Evolutionary conservation across 1,140 invertebrate species (phyloP), one percentile per base, ranked within the genome.

Genomic region (Trichomalopsis sarcophagae): DNA sequence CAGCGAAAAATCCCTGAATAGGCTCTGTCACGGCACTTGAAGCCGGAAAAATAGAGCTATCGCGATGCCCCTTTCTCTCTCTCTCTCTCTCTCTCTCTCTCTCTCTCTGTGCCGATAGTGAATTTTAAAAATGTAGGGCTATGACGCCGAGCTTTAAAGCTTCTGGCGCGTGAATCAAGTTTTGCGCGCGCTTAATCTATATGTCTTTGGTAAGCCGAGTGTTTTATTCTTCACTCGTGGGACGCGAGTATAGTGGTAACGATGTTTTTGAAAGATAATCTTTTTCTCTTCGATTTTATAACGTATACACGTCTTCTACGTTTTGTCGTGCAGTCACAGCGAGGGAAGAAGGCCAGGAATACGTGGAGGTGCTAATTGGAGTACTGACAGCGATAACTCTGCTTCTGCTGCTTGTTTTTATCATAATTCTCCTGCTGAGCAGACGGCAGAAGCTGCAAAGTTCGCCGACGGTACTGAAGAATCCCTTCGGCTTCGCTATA

Each of bases 311-410:
- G 27, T 36, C 2, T 10, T 13, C 5, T 13, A 11, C 47, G 9
- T 74, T 77, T 76, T 86, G 84, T 10, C 88, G 87, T 83, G 2
- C 89, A 96, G 95, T 95, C 89, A 94, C 94, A 86, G 95, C 95
- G 21, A 90, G 93, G 76, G 94, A 95, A 89, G 94, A 94, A 82
- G 94, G 94, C 84, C 94, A 96, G 86, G 94, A 95, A 82, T 95
- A 95, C 89, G 95, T 96, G 62, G 96, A 96, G 88, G 94, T 96
- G 80, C 93, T 97, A 78, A 96, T 97, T 86, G 96, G 96, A 33
- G 95, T 96, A 11, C 91, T 97, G 81, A 96, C 95, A 55, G 96
- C 96, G 36, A 94, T 96, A 84, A 95, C 96, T 89, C 93, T 96
- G n/a, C 91, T 96, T 21, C 91, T 96, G 55, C 89, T 96, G 13